Evolutionary conservation across 2,113 vertebrate species (phyloP), one percentile per base, ranked within the genome.

Genomic region (Pluvianellus socialis): DNA sequence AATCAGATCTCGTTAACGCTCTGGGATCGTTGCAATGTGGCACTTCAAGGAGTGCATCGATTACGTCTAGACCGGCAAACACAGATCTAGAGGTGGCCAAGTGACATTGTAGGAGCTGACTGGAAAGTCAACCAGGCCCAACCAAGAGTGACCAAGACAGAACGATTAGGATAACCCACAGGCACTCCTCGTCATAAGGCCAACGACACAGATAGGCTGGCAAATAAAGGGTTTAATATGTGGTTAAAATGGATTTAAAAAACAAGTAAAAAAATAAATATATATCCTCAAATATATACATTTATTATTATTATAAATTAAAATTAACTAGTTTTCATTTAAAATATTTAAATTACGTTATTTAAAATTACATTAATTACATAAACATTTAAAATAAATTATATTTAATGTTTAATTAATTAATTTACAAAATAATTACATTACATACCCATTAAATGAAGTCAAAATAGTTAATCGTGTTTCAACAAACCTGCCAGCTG

Each of bases 151-250:
- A 99, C 98, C 99, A 99, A 99, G 98, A 99, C 99, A 98, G 98
- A 99, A 99, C 99, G 99, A 99, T 99, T 99, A 99, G 98, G 98
- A 98, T 98, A 98, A 98, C 98, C 98, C 98, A 98, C 98, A 98
- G 98, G 98, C 98, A 99, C 99, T 99, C 99, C 99, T 99, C 98
- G 98, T 98, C 98, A 98, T 99, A 99, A 99, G 99, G 99, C 99
- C 99, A 99, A 99, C 99, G 99, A 99, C 99, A 99, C 99, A 99
- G 99, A 99, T 98, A 99, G 98, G 99, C 99, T 99, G 99, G 99
- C 98, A 99, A 99, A 99, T 99, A 99, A 99, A 99, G 99, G 99
- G 99, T 99, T 99, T 99, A 99, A 99, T 99, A 99, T 99, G 99
- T 99, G 99, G 99, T 99, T 99, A 99, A 99, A 99, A 98, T 98